Base-by-base conservation (phyloP, 2,797 vertebrate species). In the Anableps anableps region DNA sequence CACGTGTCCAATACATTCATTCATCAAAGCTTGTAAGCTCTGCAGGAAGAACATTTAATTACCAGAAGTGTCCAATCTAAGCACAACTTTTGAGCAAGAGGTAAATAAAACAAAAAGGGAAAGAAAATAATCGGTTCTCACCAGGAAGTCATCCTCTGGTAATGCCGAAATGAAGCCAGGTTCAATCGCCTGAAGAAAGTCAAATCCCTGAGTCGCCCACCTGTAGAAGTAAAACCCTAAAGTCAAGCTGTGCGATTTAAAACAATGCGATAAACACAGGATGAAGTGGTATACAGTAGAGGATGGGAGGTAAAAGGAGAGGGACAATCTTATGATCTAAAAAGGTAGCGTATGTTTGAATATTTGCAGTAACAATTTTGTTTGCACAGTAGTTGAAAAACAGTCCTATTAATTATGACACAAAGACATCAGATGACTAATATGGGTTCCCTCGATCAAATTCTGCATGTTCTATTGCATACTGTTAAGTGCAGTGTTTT, bases 171-270 rank as follows among this genome's bases (percentile, higher is more conserved):
- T 99, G 89, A 99, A 99, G 58, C 94, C 98, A 66, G 98, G 97
- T 86, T 99, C 98, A 21, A 99, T 99, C 36, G 99, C 98, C 93
- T 99, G 98, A 79, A 99, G 97, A 89, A 99, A 99, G 94, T 99
- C 99, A 94, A 99, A 99, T 76, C 99, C 99, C 94, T 99, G 98
- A 82, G 98, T 99, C 64, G 98, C 98, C 98, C 99, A 99, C 90
- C 98, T 99, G 92, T n/a, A 76, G 73, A 74, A 55, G 88, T 19
- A 2, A 85, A 77, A 85, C 38, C 77, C 1, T 29, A 2, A 17
- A 8, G 51, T 79, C 1, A 71, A 38, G 81, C 21, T 29, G 47
- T 41, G 19, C 10, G 43, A 76, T 0, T 8, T 13, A 74, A 75
- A 72, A 64, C 5, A 72, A 14, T 38, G 31, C 16, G 41, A 13